A percentile compares a stretch with the other conserved stretches of the same genome.
These are phyloP conservation scores for Chondrosia reniformis DNA, from an alignment of 37 sponge, comb jelly and placozoan genomes.

Conservation along the genomic window DNA sequence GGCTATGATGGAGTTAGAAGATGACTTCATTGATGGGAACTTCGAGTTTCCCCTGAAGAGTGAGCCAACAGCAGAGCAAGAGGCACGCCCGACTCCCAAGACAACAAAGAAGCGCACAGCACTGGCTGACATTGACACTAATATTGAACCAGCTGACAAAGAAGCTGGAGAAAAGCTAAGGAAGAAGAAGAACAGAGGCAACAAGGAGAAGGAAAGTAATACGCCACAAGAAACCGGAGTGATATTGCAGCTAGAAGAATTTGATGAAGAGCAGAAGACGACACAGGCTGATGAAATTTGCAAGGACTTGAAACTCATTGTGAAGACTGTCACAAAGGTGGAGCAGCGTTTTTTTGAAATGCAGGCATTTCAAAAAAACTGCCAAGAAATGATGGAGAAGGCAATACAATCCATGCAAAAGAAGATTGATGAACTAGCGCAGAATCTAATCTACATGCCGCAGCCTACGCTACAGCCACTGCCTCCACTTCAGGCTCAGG, in stretches of 20 bases:
- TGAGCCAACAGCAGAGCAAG: not conserved
- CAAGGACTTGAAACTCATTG: not conserved
- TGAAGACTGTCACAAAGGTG: not conserved
- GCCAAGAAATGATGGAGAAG: not conserved
- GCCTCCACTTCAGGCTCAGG: not conserved
- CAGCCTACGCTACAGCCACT: not conserved
- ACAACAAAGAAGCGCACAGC: not conserved
- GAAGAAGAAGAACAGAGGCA: not conserved
- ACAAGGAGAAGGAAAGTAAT: not conserved
- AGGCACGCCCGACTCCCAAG: not conserved
- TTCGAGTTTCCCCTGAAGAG: not conserved
- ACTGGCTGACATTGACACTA: not conserved
- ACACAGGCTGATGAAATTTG: not conserved
- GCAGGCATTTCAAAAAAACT: not conserved
- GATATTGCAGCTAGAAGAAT: conserved; percentile 2
- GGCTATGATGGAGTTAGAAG: not conserved
- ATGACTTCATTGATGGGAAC: conserved; percentile 1
- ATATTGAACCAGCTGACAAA: not conserved
- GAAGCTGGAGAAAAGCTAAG: not conserved
- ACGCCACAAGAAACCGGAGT: conserved; percentile 1
- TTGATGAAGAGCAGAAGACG: not conserved
- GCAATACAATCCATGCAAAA: not conserved
- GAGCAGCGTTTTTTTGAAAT: not conserved
- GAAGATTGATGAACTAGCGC: not conserved
- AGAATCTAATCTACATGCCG: not conserved